Evolutionary conservation across 1,140 invertebrate genomes (phyloP), one percentile per base, ranked within the genome.

Genomic region (Probaryconus sp.): DNA sequence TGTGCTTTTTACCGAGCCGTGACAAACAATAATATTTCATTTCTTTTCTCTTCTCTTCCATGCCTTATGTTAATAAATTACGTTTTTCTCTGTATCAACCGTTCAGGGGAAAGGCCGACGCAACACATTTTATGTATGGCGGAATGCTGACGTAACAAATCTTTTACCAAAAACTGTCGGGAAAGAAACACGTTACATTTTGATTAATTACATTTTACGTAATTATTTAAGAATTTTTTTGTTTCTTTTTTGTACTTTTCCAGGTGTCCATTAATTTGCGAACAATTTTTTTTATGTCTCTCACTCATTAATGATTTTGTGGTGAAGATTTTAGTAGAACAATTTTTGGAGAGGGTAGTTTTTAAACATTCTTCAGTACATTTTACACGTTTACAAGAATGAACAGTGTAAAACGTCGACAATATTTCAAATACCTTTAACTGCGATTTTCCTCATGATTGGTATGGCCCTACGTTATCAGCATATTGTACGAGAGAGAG

Each of bases 51-150:
- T 35, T 48, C 42, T 38, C 48, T 42, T 58, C 35, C 17, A 11
- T 47, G 18, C 31, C 35, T 48, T 30, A 38, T 61, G 48, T 61
- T 38, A 42, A 40, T 63, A 40, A 31, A 43, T 51, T 35, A 43
- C 33, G 38, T 51, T 37, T 6, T 18, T 14, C 28, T 30, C 16
- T n/a, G 45, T 5, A 35, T 17, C 6, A 16, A 3, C 20, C 5
- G 18, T 11, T 16, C 7, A 13, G 11, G 11, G 14, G 11, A 14
- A 24, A 31, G 10, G 1, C 10, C 6, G 9, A 43, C 38, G 31
- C 28, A 31, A 43, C 37, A 31, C 20, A 56, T 56, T 42, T 35
- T 35, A 13, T 10, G 4, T 28, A 7, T n/a, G 56, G 7, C 7
- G 21, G 21, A 24, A 24, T 24, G n/a, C n/a, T 24, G 3, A 9